Evolutionary conservation across 2,113 vertebrate genomes (phyloP).

Genomic region (Onychorhynchus coronatus): DNA sequence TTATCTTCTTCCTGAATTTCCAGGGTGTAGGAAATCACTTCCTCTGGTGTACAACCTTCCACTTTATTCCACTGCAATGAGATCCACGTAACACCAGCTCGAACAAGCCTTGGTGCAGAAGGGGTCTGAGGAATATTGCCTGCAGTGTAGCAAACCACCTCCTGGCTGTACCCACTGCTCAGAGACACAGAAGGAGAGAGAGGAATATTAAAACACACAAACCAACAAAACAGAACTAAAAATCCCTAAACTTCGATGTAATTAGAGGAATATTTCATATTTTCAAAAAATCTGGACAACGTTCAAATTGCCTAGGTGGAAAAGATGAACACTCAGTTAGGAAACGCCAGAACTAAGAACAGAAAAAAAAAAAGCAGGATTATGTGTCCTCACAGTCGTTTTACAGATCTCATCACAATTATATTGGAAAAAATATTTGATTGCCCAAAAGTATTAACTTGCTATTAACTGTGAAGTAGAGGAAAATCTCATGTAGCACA

Average conservation of each 20-base stretch:
- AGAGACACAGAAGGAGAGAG: background rate
- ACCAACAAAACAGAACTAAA: background rate
- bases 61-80: constrained; percentile 91
- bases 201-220: background rate
- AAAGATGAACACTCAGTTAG: background rate
- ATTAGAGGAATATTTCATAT: background rate
- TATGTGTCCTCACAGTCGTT: background rate
- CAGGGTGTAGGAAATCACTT: constrained; percentile 89
- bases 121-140: constrained; percentile 92
- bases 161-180: constrained; percentile 90
- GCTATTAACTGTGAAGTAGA: background rate
- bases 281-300: background rate
- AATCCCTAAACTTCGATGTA: background rate
- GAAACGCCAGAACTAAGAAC: background rate
- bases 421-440: background rate
- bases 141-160: constrained; percentile 91
- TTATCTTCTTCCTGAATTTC: constrained; percentile 96
- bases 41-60: constrained; percentile 87
- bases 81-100: constrained; percentile 92
- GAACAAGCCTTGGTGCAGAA: constrained; percentile 86
- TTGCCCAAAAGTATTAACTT: background rate
- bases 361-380: background rate
- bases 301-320: background rate
- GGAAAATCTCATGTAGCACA: background rate
- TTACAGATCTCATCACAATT: background rate